Evolutionary conservation across 2,797 vertebrate species (phyloP).

Genomic region (Coregonus ussuriensis): DNA sequence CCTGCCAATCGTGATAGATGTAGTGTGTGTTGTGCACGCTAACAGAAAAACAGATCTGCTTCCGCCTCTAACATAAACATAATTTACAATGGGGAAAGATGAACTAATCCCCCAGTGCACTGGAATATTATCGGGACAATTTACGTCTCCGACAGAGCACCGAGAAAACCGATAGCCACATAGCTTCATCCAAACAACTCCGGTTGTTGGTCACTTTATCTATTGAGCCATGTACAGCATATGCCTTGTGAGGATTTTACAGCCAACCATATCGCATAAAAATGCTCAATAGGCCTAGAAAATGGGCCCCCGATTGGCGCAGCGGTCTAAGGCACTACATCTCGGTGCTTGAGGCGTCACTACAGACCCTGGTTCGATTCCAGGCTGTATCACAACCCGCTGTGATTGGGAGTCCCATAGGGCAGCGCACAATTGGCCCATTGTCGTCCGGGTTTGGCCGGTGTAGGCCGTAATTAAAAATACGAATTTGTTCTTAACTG

Average conservation of each 20-base stretch:
- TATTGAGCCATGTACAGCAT: background rate
- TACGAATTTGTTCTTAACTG: no score
- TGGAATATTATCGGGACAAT: constrained; percentile 56
- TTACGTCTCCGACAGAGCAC: constrained; percentile 18
- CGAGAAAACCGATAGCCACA: background rate
- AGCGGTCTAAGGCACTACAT: no score
- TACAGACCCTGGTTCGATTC: no score
- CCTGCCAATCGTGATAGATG: background rate
- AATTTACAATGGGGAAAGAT: constrained; percentile 46
- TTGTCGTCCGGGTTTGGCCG: no score
- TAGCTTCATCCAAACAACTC: background rate
- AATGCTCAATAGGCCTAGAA: background rate
- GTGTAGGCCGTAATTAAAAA: no score
- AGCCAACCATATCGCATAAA: background rate
- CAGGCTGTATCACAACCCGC: no score
- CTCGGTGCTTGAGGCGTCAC: no score
- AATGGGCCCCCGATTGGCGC: no score
- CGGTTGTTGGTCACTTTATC: background rate
- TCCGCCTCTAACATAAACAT: constrained; percentile 13
- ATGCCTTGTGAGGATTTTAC: background rate
- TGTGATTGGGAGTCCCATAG: no score
- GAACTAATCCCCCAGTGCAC: constrained; percentile 34
- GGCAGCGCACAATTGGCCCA: no score
- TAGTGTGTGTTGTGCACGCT: no score
- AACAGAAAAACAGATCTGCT: no score